These are phyloP conservation scores for Tokudaia tokunoshimensis DNA, from an alignment of 2,797 vertebrate genomes.

Conservation along the genomic window DNA sequence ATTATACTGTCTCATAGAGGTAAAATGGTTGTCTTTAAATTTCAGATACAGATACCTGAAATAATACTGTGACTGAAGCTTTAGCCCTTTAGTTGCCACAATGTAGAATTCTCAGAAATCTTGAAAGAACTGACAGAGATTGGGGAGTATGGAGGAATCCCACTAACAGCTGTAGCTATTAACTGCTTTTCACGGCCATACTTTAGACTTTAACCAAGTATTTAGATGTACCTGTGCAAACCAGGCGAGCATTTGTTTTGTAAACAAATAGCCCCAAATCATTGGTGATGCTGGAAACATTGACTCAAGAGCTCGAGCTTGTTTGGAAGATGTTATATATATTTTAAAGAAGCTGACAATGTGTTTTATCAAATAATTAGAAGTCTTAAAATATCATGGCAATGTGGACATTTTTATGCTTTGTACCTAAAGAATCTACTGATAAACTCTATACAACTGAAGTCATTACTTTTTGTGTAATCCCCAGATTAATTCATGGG, in stretches of 20 bases:
- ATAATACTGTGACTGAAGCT: neutral
- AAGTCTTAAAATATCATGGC: constrained; percentile 38
- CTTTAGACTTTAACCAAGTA: neutral
- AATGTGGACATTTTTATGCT: neutral
- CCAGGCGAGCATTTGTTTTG: neutral
- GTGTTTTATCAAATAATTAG: constrained; percentile 27
- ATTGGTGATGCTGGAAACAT: neutral
- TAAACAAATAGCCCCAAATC: neutral
- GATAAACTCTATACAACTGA: constrained; percentile 11
- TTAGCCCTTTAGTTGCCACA: neutral
- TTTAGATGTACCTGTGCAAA: neutral
- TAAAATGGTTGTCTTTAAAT: constrained; percentile 47
- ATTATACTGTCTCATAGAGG: neutral
- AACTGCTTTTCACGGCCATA: neutral
- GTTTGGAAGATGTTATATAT: constrained; percentile 5
- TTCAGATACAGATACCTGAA: constrained; percentile 19
- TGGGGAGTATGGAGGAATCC: neutral
- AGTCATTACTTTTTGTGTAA: neutral
- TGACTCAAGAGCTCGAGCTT: neutral
- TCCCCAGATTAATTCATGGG: neutral
- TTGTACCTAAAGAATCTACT: neutral
- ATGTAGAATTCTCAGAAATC: neutral
- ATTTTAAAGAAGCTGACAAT: neutral
- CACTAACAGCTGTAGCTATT: neutral
- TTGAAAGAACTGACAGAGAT: neutral